Percentiles rank a stretch among this genome's conserved stretches.
Evolutionary conservation across 2,113 vertebrate species (phyloP).

Genomic region (Paratilapia polleni): DNA sequence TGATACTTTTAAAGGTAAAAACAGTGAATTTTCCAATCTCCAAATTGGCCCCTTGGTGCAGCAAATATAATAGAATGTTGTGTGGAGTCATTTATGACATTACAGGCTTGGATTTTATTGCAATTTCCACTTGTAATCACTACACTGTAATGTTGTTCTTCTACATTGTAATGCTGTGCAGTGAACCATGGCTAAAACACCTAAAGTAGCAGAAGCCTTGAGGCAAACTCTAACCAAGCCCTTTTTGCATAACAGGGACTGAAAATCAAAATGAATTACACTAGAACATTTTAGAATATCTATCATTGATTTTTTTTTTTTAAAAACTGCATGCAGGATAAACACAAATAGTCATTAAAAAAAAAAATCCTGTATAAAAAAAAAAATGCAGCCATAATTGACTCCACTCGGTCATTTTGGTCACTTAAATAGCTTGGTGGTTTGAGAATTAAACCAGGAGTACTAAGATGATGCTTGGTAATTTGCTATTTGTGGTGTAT

Average conservation of each 20-base stretch:
- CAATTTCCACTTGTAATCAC: not conserved
- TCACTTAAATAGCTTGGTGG: not conserved
- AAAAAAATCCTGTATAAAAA: not conserved
- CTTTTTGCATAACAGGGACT: not conserved
- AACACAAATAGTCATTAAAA: not conserved
- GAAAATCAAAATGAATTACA: not conserved
- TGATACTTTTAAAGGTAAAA: not conserved
- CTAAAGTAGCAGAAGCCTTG: not conserved
- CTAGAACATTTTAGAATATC: not conserved
- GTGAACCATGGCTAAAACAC: not conserved
- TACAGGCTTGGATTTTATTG: not conserved
- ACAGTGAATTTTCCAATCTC: not conserved
- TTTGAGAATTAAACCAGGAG: not conserved
- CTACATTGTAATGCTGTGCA: not conserved
- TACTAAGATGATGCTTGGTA: not conserved
- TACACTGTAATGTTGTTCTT: no score
- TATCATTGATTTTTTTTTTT: not conserved
- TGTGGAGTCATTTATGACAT: not conserved
- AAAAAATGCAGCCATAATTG: not conserved
- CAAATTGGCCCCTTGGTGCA: not conserved
- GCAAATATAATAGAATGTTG: not conserved
- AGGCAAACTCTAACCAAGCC: not conserved
- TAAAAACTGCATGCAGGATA: not conserved
- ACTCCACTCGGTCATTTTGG: not conserved
- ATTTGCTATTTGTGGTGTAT: not conserved